phyloP scores from a whole-genome alignment of 2,113 vertebrate genomes.

The Stigmatopora argus region DNA sequence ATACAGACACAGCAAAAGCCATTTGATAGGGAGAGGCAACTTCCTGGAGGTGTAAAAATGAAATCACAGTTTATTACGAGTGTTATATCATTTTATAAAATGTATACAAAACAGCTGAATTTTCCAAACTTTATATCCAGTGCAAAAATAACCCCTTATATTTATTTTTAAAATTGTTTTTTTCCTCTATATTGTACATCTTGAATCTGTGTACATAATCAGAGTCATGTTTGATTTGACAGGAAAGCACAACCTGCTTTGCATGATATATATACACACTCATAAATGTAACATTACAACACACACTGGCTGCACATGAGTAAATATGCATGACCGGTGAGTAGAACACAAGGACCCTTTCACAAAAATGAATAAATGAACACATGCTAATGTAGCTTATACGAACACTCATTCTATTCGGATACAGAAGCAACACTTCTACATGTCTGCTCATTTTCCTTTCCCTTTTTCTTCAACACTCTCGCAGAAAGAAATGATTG shows the following conservation, averaged over 20 bases:
- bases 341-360: not conserved
- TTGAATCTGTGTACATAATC: too few relatives aligned
- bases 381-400: conserved; percentile 23
- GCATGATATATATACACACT: not conserved
- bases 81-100: too few relatives aligned
- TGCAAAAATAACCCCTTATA: too few relatives aligned
- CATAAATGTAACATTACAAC: conserved; percentile 9
- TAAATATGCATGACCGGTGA: conserved; percentile 5
- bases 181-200: too few relatives aligned
- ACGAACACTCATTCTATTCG: conserved; percentile 16
- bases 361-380: conserved; percentile 7
- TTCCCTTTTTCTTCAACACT: conserved; percentile 10
- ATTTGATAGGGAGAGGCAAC: too few relatives aligned
- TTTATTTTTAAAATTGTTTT: too few relatives aligned
- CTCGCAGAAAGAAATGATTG: conserved; percentile 30
- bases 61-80: too few relatives aligned
- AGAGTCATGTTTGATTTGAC: too few relatives aligned
- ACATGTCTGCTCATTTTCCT: conserved; percentile 28
- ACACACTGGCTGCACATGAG: not conserved
- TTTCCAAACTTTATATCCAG: too few relatives aligned
- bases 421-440: conserved; percentile 13
- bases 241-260: not conserved
- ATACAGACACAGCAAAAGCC: too few relatives aligned
- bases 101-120: too few relatives aligned
- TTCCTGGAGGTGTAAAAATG: too few relatives aligned